phyloP scores from a whole-genome alignment of 2,113 vertebrate genomes.

The Phalacrocorax carbo region DNA sequence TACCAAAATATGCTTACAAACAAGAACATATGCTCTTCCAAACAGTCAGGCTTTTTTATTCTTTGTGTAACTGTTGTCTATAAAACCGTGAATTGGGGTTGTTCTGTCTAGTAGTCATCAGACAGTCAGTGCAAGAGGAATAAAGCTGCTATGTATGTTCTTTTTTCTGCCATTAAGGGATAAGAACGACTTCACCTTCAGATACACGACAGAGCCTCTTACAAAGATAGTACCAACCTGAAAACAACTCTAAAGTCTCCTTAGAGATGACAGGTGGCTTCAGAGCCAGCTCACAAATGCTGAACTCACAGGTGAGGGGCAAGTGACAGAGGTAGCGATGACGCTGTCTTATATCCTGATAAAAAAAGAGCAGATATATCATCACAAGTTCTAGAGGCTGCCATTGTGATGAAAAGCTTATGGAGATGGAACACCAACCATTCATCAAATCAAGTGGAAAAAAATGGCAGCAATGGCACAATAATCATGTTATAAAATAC shows the following conservation, averaged over 20 bases:
- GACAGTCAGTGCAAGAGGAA: neutral
- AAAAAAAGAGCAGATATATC: neutral
- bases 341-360: slow-evolving; percentile 90
- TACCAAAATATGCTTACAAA: neutral
- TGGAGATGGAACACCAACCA: neutral
- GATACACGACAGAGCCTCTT: neutral
- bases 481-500: neutral
- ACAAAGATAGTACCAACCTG: slow-evolving; percentile 76
- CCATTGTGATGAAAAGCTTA: neutral
- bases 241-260: slow-evolving; percentile 91
- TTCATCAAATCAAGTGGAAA: neutral
- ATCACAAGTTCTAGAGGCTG: neutral
- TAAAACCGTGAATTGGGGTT: neutral
- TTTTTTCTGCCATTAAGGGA: neutral
- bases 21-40: neutral
- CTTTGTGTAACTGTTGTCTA: neutral
- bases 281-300: slow-evolving; percentile 93
- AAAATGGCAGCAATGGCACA: neutral
- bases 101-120: neutral
- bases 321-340: slow-evolving; percentile 95
- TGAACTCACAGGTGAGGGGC: slow-evolving; percentile 98
- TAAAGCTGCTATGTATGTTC: neutral
- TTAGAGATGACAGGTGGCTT: slow-evolving; percentile 90
- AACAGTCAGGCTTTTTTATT: neutral
- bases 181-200: neutral